These are phyloP conservation scores for Agrotis exclamationis DNA, from an alignment of 2,888 invertebrate genomes.

Conservation along the genomic window DNA sequence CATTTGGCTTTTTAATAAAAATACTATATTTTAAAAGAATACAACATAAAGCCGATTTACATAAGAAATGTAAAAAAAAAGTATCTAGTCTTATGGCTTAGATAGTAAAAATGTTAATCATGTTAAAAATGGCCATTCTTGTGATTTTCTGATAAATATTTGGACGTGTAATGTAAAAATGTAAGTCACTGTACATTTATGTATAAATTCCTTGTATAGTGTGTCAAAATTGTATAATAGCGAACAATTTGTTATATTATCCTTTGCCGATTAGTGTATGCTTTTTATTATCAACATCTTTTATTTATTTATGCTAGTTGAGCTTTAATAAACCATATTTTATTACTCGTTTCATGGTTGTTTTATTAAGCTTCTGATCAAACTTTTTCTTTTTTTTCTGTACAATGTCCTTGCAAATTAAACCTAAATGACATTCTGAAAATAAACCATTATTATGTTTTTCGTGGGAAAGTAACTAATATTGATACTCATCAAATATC, in stretches of 20 bases:
- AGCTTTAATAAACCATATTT: constrained; percentile 86
- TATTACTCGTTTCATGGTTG: constrained; percentile 78
- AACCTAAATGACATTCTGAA: too few species aligned
- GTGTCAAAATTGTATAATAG: constrained; percentile 63
- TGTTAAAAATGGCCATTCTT: constrained; percentile 16
- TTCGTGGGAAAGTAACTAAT: too few species aligned
- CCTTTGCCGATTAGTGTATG: constrained; percentile 63
- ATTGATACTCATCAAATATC: too few species aligned
- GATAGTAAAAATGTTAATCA: constrained; percentile 26
- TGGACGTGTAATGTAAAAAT: constrained; percentile 35
- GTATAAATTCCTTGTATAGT: constrained; percentile 60
- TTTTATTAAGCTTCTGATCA: constrained; percentile 65
- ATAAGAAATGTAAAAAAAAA: constrained; percentile 15
- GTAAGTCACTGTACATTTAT: constrained; percentile 56
- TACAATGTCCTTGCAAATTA: not conserved
- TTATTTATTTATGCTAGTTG: constrained; percentile 85
- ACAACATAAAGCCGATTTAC: constrained; percentile 10
- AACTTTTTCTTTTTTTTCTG: not conserved
- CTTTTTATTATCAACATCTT: constrained; percentile 68
- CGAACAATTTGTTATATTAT: constrained; percentile 63
- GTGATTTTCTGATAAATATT: constrained; percentile 31
- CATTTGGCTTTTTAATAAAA: not conserved
- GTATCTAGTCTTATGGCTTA: constrained; percentile 51
- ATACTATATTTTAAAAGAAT: not conserved
- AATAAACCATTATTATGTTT: too few species aligned